phyloP scores from a whole-genome alignment of 2,113 vertebrate genomes.

The Isichthys henryi region DNA sequence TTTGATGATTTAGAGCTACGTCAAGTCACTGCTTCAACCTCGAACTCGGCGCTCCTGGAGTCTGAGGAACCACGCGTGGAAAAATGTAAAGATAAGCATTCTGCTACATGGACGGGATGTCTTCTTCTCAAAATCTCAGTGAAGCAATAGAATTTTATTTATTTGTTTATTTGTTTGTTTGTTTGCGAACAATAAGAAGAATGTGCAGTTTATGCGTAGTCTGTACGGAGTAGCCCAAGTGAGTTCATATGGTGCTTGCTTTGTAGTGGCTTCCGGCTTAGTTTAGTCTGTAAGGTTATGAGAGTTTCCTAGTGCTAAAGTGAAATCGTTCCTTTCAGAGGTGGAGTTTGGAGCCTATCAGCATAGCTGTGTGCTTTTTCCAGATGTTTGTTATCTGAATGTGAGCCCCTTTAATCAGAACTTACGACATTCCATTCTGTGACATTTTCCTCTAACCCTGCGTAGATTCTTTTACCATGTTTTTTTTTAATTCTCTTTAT shows the following conservation, averaged over 20 bases:
- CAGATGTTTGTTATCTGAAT: background rate
- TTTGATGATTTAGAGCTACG: background rate
- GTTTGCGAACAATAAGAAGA: background rate
- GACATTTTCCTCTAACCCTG: background rate
- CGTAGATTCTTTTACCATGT: background rate
- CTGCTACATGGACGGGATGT: background rate
- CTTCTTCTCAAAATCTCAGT: background rate
- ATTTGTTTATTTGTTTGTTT: background rate
- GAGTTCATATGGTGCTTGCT: background rate
- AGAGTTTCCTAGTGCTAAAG: background rate
- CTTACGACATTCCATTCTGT: background rate
- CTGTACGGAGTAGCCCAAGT: background rate
- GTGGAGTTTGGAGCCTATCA: background rate
- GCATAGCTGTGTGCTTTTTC: background rate
- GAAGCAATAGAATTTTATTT: background rate
- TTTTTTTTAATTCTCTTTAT: background rate
- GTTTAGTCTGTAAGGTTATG: background rate
- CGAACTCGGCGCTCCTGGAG: background rate
- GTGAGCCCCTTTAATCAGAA: background rate
- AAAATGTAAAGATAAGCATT: background rate
- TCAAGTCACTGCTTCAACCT: background rate
- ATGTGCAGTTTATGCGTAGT: background rate
- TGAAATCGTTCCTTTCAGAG: background rate
- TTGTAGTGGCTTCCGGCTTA: background rate
- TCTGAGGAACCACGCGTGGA: background rate